These are phyloP conservation scores for Conger conger DNA, from an alignment of 2,113 vertebrate species.

Conservation along the genomic window DNA sequence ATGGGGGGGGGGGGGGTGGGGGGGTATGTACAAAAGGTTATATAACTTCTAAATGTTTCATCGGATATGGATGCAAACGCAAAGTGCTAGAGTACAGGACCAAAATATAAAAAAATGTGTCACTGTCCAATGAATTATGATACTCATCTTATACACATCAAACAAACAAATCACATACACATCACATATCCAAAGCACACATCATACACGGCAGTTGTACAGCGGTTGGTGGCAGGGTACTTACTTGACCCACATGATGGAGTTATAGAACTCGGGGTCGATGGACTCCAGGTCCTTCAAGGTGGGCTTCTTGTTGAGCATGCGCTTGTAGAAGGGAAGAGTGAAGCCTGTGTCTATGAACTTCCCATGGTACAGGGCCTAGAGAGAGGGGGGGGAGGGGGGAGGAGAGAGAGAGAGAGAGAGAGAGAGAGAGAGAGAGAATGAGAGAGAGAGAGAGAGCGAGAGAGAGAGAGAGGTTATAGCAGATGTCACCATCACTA, in stretches of 20 bases:
- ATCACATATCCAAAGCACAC: neutral
- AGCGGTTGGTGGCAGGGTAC: constrained; percentile 32
- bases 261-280: constrained; percentile 97
- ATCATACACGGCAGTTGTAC: neutral
- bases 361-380: constrained; percentile 96
- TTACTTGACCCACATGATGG: constrained; percentile 98
- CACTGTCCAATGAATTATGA: too few species aligned
- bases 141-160: too few species aligned
- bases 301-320: constrained; percentile 96
- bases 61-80: too few species aligned
- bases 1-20: too few species aligned
- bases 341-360: constrained; percentile 98
- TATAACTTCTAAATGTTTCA: too few species aligned
- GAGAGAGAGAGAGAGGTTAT: neutral
- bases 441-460: neutral
- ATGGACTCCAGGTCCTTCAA: constrained; percentile 98
- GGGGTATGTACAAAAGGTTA: too few species aligned
- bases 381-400: constrained; percentile 34
- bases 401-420: neutral
- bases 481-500: too few species aligned
- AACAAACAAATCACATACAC: neutral
- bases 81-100: too few species aligned
- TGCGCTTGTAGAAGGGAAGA: constrained; percentile 96
- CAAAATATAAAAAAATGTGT: too few species aligned
- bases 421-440: too few species aligned